A percentile compares a stretch with the other conserved stretches of the same genome.
Evolutionary conservation across 2,888 invertebrate genomes (phyloP).

Genomic region (Odiellus spinosus): DNA sequence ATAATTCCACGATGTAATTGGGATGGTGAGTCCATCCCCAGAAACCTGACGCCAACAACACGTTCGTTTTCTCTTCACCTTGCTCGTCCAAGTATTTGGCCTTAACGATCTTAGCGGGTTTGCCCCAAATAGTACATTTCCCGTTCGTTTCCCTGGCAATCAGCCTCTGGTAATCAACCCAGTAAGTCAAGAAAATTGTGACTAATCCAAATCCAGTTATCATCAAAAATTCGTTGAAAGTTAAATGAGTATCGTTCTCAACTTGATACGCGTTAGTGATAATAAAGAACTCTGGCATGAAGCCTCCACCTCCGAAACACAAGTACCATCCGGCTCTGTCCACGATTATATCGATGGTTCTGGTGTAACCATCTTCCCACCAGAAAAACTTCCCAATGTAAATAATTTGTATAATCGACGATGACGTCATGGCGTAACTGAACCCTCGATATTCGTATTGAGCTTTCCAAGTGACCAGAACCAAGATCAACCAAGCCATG

Average conservation of each 20-base stretch:
- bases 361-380: conserved; percentile 42
- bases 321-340: conserved; percentile 38
- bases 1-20: conserved; percentile 42
- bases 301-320: conserved; percentile 41
- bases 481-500: conserved; percentile 32
- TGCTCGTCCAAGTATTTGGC: conserved; percentile 26
- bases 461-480: conserved; percentile 13
- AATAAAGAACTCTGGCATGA: conserved; percentile 31
- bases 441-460: conserved; percentile 22
- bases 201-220: conserved; percentile 19
- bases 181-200: conserved; percentile 35
- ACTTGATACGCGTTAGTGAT: conserved; percentile 35
- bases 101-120: conserved; percentile 28
- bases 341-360: conserved; percentile 39
- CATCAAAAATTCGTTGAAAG: background rate
- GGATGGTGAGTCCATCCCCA: conserved; percentile 43
- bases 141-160: conserved; percentile 32
- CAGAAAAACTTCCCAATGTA: conserved; percentile 41
- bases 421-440: conserved; percentile 26
- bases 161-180: conserved; percentile 38
- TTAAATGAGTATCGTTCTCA: conserved; percentile 23
- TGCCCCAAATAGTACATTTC: conserved; percentile 28
- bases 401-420: conserved; percentile 33
- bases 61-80: conserved; percentile 29
- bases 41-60: conserved; percentile 39